A percentile compares a stretch with the other conserved stretches of the same genome.
These are phyloP conservation scores for Meloe dianella DNA, from an alignment of 2,888 invertebrate species.

Conservation along the genomic window DNA sequence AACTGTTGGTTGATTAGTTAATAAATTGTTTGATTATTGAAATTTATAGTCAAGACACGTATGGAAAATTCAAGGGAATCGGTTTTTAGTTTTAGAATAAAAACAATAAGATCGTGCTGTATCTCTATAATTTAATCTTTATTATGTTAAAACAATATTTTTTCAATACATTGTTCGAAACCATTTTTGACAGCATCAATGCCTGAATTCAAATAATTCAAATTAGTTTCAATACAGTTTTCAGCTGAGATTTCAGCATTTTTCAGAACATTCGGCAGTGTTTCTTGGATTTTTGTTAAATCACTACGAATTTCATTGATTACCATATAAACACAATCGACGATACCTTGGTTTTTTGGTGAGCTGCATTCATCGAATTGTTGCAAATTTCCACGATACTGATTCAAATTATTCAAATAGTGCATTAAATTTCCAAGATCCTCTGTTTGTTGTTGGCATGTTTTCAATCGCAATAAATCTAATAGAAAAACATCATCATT, in stretches of 20 bases:
- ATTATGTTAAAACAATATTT: neutral
- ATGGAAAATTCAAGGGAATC: neutral
- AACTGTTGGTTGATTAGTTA: neutral
- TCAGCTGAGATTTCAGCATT: neutral
- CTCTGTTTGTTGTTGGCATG: neutral
- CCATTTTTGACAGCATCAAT: neutral
- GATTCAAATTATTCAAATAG: neutral
- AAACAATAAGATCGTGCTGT: slow-evolving; percentile 5
- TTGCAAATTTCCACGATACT: neutral
- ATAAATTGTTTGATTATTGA: neutral
- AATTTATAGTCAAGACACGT: neutral
- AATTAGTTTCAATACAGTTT: slow-evolving; percentile 6
- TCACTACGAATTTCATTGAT: neutral
- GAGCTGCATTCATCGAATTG: neutral
- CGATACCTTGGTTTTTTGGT: neutral
- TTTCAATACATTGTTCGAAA: neutral
- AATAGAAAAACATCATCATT: no score
- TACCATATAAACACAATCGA: neutral
- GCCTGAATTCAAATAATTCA: neutral
- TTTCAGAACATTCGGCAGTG: neutral
- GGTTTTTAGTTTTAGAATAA: neutral
- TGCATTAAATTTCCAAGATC: neutral
- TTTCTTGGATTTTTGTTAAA: neutral
- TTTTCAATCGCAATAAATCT: neutral
- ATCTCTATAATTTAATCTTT: slow-evolving; percentile 6